phyloP scores from a whole-genome alignment of 2,113 vertebrate species.

The Tachysurus vachellii region DNA sequence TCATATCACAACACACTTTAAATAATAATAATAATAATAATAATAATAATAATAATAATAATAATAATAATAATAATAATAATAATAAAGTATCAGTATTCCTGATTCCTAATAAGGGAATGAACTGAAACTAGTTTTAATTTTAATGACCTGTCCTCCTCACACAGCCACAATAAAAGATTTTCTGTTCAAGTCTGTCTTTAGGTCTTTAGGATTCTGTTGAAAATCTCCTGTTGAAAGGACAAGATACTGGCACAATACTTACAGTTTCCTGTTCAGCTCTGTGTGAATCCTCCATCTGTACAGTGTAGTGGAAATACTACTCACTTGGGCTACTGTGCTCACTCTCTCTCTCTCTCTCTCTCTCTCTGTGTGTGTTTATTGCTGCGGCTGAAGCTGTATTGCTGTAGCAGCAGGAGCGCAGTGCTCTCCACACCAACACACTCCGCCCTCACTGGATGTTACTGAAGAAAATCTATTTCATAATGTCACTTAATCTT shows the following conservation, averaged over 20 bases:
- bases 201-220: not conserved
- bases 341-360: not conserved
- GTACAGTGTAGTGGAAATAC: not conserved
- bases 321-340: not conserved
- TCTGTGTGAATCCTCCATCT: slow-evolving; percentile 1
- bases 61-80: not conserved
- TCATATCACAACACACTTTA: not conserved
- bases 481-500: not conserved
- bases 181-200: too few relatives aligned
- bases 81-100: not conserved
- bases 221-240: not conserved
- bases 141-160: not conserved
- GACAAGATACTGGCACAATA: not conserved
- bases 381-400: not conserved
- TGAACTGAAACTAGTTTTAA: not conserved
- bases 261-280: slow-evolving; percentile 3
- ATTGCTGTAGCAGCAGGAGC: slow-evolving; percentile 1
- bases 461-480: not conserved
- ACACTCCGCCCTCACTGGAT: not conserved
- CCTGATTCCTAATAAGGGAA: not conserved
- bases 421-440: not conserved
- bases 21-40: not conserved
- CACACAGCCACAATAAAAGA: not conserved
- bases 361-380: not conserved
- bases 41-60: too few relatives aligned